Conservation (phyloP, 2,797 vertebrate genomes). For the Halcyon chelicuti region DNA sequence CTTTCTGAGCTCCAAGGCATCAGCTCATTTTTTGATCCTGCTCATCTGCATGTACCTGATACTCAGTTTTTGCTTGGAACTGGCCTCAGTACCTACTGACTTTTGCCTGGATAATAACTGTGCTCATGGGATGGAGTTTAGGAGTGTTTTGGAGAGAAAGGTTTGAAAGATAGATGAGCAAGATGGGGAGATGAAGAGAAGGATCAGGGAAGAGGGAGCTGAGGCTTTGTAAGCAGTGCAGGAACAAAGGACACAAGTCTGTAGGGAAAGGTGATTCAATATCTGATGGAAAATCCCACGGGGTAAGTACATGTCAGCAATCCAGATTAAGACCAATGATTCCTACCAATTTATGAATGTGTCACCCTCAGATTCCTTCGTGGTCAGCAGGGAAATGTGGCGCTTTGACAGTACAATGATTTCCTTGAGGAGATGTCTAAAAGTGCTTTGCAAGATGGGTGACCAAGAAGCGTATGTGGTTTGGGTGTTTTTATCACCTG, state of each 20-base stretch:
- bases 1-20: neutral
- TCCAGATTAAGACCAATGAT: neutral
- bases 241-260: neutral
- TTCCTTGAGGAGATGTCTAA: neutral
- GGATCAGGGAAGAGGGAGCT: neutral
- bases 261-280: neutral
- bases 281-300: neutral
- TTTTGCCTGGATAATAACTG: neutral
- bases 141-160: neutral
- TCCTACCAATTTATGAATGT: neutral
- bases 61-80: neutral
- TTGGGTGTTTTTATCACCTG: neutral
- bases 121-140: neutral
- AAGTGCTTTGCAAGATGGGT: neutral
- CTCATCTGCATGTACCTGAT: neutral
- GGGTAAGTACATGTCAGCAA: neutral
- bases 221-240: neutral
- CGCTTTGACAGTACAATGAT: neutral
- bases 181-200: neutral
- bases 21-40: neutral
- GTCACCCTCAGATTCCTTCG: neutral
- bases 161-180: neutral
- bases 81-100: neutral
- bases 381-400: neutral
- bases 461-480: neutral